phyloP scores from a whole-genome alignment of 2,888 invertebrate genomes.

The Acrocera orbiculus region DNA sequence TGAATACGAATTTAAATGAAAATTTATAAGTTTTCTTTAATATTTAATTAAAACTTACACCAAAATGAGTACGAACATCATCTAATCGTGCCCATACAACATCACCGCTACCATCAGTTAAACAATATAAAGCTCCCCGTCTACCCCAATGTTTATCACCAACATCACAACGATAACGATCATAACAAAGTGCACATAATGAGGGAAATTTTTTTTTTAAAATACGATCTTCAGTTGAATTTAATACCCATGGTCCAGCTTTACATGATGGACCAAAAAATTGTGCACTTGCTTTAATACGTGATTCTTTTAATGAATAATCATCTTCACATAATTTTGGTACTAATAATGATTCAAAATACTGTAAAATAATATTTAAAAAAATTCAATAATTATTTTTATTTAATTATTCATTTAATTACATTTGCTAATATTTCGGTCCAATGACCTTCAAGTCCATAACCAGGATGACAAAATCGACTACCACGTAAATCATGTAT shows the following conservation, averaged over 20 bases:
- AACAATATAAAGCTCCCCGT: slow-evolving; percentile 61
- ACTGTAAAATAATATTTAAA: slow-evolving; percentile 34
- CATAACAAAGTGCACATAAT: slow-evolving; percentile 53
- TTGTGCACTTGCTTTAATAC: slow-evolving; percentile 50
- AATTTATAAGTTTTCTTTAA: not conserved
- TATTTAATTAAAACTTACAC: slow-evolving; percentile 28
- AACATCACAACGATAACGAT: slow-evolving; percentile 39
- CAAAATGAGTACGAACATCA: slow-evolving; percentile 48
- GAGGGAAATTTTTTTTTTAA: slow-evolving; percentile 51
- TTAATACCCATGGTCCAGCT: slow-evolving; percentile 68
- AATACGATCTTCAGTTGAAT: slow-evolving; percentile 40
- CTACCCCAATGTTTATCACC: slow-evolving; percentile 71
- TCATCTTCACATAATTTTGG: slow-evolving; percentile 49
- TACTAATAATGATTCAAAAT: slow-evolving; percentile 56
- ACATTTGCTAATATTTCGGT: slow-evolving; percentile 60
- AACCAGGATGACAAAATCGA: slow-evolving; percentile 68
- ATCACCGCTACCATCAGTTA: slow-evolving; percentile 61
- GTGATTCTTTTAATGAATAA: slow-evolving; percentile 55
- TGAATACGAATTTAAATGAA: slow-evolving; percentile 5
- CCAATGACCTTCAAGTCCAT: slow-evolving; percentile 53
- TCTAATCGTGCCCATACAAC: slow-evolving; percentile 65
- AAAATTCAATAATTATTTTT: slow-evolving; percentile 4
- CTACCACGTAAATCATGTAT: slow-evolving; percentile 46
- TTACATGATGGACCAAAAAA: slow-evolving; percentile 71
- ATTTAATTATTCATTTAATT: slow-evolving; percentile 18